These are phyloP conservation scores for Aspiorhynchus laticeps DNA, from an alignment of 2,113 vertebrate species.

Conservation along the genomic window DNA sequence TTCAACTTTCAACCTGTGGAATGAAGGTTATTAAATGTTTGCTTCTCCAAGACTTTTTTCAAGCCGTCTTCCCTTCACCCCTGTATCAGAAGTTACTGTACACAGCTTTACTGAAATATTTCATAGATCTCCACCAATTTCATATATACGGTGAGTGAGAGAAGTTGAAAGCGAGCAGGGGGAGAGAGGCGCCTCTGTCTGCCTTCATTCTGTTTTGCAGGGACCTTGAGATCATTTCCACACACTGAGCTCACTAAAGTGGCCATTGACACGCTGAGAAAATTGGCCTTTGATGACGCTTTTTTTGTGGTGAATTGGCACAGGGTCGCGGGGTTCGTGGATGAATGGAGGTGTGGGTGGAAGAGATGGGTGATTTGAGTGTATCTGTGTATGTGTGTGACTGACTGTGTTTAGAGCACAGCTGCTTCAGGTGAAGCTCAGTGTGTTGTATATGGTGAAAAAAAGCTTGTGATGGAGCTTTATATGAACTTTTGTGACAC, in stretches of 20 bases:
- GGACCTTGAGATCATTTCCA: constrained; percentile 13
- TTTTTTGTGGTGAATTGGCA: constrained; percentile 56
- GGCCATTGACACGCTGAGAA: constrained; percentile 59
- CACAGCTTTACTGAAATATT: neutral
- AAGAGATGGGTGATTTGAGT: neutral
- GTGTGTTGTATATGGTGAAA: neutral
- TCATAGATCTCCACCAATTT: neutral
- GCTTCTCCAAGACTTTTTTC: neutral
- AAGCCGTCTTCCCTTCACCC: neutral
- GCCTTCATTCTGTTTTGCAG: constrained; percentile 6
- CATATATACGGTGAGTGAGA: neutral
- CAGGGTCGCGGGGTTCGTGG: constrained; percentile 57
- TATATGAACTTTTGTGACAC: neutral
- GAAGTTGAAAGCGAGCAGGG: neutral
- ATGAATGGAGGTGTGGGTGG: constrained; percentile 58
- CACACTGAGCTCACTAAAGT: constrained; percentile 48
- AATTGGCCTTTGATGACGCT: constrained; percentile 65
- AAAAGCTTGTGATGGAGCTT: neutral
- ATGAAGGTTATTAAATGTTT: neutral
- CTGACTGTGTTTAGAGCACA: neutral
- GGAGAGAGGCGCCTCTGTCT: neutral
- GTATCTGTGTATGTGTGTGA: constrained; percentile 1
- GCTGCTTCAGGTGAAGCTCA: neutral
- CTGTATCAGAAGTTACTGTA: neutral
- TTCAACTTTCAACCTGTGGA: neutral